phyloP scores from a whole-genome alignment of 1,140 invertebrate species.

The Wasmannia auropunctata region DNA sequence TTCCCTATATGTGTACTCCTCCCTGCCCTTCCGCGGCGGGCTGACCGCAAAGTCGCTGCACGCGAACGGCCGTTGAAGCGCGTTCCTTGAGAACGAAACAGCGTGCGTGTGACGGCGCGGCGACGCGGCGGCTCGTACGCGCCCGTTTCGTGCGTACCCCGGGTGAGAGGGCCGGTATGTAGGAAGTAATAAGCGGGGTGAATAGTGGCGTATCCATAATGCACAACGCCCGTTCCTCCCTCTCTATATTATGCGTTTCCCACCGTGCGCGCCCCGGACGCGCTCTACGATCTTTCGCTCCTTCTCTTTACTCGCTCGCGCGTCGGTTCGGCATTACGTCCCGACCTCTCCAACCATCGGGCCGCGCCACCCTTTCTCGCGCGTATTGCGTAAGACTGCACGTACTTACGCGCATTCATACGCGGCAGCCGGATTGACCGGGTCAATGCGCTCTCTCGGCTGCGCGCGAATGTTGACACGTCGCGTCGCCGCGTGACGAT shows the following conservation, averaged over 20 bases:
- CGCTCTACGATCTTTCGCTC: slow-evolving; percentile 2
- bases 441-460: slow-evolving; percentile 82
- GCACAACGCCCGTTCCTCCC: slow-evolving; percentile 65
- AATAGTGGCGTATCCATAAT: slow-evolving; percentile 82
- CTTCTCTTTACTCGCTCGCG: slow-evolving; percentile 21
- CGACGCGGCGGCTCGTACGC: slow-evolving; percentile 7
- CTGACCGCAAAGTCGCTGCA: slow-evolving; percentile 18
- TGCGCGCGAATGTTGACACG: slow-evolving; percentile 67
- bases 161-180: slow-evolving; percentile 60
- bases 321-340: slow-evolving; percentile 74
- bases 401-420: slow-evolving; percentile 81
- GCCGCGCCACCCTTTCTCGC: slow-evolving; percentile 73
- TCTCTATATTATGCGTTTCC: slow-evolving; percentile 70
- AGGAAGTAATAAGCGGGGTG: slow-evolving; percentile 79
- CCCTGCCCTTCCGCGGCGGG: not conserved
- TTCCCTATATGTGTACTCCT: not conserved
- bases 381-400: slow-evolving; percentile 77
- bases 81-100: slow-evolving; percentile 73
- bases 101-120: not conserved
- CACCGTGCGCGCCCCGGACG: slow-evolving; percentile 8
- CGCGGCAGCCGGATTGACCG: slow-evolving; percentile 79
- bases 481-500: slow-evolving; percentile 50
- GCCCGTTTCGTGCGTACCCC: slow-evolving; percentile 55
- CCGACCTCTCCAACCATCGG: slow-evolving; percentile 72
- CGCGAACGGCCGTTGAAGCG: slow-evolving; percentile 5